phyloP scores from a whole-genome alignment of 2,888 invertebrate genomes.

The Esperia sulphurella region DNA sequence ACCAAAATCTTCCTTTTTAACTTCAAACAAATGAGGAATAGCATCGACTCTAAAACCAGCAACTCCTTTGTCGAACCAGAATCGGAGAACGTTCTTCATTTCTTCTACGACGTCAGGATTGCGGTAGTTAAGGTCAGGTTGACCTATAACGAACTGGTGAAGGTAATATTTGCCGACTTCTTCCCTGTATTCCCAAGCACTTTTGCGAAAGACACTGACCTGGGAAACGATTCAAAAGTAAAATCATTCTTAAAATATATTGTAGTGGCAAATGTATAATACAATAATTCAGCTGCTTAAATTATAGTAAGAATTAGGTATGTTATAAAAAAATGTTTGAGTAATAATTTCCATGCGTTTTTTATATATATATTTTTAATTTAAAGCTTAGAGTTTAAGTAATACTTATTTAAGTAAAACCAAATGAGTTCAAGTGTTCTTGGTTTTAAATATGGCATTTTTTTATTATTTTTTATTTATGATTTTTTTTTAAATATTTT shows the following conservation, averaged over 20 bases:
- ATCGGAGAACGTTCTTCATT: constrained; percentile 83
- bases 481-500: no score
- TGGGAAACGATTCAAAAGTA: constrained; percentile 18
- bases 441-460: no score
- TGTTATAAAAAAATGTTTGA: no score
- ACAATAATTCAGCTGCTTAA: no score
- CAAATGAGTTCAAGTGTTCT: no score
- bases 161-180: constrained; percentile 84
- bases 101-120: constrained; percentile 81
- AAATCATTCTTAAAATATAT: background rate
- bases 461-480: no score
- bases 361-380: no score
- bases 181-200: constrained; percentile 86
- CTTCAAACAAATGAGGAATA: constrained; percentile 82
- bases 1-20: constrained; percentile 55
- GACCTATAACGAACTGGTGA: constrained; percentile 84
- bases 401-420: no score
- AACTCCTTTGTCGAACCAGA: constrained; percentile 91
- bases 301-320: no score
- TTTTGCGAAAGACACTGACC: constrained; percentile 81
- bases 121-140: constrained; percentile 88
- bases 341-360: no score
- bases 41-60: constrained; percentile 94
- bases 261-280: no score
- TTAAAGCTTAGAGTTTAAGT: no score